These are phyloP conservation scores for Brachionus sp. DNA, from an alignment of 1,140 invertebrate genomes.

Conservation along the genomic window DNA sequence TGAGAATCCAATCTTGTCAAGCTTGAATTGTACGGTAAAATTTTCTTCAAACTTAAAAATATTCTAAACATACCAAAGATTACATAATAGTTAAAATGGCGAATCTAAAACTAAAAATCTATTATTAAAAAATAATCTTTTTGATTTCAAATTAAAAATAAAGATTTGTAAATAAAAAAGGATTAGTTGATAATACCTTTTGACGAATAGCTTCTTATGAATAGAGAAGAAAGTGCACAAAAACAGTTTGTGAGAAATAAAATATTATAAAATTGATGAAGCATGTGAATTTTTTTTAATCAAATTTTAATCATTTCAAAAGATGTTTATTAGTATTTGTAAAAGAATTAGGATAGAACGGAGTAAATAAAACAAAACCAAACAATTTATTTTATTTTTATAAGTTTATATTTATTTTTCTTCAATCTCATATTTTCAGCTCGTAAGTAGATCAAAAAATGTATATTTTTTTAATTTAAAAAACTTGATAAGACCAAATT, in stretches of 20 bases:
- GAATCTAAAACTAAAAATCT: background rate
- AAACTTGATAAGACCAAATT: too few relatives aligned
- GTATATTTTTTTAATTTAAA: too few relatives aligned
- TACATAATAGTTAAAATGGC: background rate
- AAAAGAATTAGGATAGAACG: background rate
- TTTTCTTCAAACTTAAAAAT: background rate
- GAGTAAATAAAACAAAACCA: background rate
- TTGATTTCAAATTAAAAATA: conserved; percentile 6
- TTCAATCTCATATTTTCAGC: background rate
- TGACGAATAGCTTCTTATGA: background rate
- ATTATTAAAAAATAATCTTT: background rate
- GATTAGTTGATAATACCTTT: background rate
- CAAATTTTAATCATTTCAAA: background rate
- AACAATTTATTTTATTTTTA: background rate
- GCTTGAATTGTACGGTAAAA: background rate
- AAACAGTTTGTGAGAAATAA: background rate
- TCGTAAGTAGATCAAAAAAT: too few relatives aligned
- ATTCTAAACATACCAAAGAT: background rate
- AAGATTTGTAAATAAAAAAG: background rate
- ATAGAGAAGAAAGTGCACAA: background rate
- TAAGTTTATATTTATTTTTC: background rate
- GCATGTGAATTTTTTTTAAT: background rate
- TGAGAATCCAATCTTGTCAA: background rate
- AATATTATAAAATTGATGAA: background rate
- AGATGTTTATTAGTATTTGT: background rate